A percentile compares a stretch with the other conserved stretches of the same genome.
Conservation (phyloP, 2,888 invertebrate genomes). For the Spodoptera littoralis region DNA sequence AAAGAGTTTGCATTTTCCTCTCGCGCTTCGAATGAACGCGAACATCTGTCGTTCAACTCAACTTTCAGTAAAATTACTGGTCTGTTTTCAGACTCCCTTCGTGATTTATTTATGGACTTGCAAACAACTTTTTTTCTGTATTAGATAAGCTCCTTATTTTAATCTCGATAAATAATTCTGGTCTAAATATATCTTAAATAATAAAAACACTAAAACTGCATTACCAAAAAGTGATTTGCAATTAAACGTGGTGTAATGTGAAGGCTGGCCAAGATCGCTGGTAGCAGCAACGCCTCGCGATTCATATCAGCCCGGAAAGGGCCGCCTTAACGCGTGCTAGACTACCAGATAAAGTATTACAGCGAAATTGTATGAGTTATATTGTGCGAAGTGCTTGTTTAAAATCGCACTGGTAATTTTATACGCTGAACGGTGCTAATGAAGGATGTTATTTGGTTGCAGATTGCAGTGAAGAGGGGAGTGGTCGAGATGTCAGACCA, state of each 20-base stretch:
- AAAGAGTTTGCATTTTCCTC: constrained; percentile 77
- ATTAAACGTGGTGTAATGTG: constrained; percentile 79
- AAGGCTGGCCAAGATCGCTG: constrained; percentile 73
- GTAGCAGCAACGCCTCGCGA: constrained; percentile 79
- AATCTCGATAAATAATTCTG: no score
- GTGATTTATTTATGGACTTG: constrained; percentile 32
- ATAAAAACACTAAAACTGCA: constrained; percentile 57
- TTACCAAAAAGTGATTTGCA: constrained; percentile 77
- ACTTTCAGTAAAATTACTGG: constrained; percentile 36
- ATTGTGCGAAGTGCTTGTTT: constrained; percentile 74
- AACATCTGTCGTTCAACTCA: constrained; percentile 56
- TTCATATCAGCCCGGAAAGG: constrained; percentile 75
- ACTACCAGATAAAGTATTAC: constrained; percentile 72
- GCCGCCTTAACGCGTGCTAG: constrained; percentile 78
- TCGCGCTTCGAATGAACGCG: constrained; percentile 59
- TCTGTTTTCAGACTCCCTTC: constrained; percentile 37
- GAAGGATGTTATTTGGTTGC: constrained; percentile 57
- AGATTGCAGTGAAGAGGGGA: constrained; percentile 54
- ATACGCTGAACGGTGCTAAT: constrained; percentile 52
- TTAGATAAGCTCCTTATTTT: no score
- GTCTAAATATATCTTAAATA: constrained; percentile 3
- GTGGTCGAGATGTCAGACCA: constrained; percentile 48
- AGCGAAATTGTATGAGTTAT: constrained; percentile 77
- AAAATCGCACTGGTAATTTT: constrained; percentile 73
- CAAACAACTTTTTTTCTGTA: not conserved